Base-by-base conservation (phyloP, 2,888 invertebrate species). In the Callyntrura sp. region DNA sequence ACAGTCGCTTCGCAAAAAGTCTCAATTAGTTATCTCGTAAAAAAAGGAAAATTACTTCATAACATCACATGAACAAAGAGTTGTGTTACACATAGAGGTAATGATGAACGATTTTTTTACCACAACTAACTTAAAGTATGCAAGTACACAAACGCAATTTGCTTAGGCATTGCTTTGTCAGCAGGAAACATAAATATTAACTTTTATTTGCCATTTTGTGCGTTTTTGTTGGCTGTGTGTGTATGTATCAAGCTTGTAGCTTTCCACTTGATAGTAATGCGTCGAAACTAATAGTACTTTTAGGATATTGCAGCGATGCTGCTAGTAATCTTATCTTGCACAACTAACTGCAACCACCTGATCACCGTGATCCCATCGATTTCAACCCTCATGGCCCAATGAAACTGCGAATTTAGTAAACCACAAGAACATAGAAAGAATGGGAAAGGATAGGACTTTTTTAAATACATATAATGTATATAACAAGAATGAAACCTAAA, bases 261-360 rank as follows among this genome's bases (percentile, higher is more conserved):
- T 62, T 62, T 62, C 25, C 9, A 35, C 25, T 35, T 28, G 28
- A 25, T 35, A 35, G 6, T 25, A 65, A 35, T n/a, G 14, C 28
- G 8, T 43, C 11, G 28, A 20, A 65, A 65, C 6, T 23, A 73
- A 23, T 9, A 62, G 23, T 51, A 20, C 62, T 20, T 20, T 62
- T 62, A 62, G 62, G 48, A 11, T 48, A 48, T 8, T 65, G 17
- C 6, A 65, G 65, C 12, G 14, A 60, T 35, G 35, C 35, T 35
- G 35, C 35, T 35, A 2, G 65, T 65, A 17, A 12, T 62, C 23
- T 6, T 62, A 62, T 48, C 45, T 79, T 79, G 28, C 79, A 9
- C 79, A 79, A 79, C 35, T 35, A 57, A 57, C 35, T 28, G n/a
- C 81, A 81, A 81, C 81, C 89, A 89, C 89, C 89, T 89, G 89